Evolutionary conservation across 2,113 vertebrate species (phyloP), one percentile per base, ranked within the genome.

Genomic region (Eleginops maclovinus): DNA sequence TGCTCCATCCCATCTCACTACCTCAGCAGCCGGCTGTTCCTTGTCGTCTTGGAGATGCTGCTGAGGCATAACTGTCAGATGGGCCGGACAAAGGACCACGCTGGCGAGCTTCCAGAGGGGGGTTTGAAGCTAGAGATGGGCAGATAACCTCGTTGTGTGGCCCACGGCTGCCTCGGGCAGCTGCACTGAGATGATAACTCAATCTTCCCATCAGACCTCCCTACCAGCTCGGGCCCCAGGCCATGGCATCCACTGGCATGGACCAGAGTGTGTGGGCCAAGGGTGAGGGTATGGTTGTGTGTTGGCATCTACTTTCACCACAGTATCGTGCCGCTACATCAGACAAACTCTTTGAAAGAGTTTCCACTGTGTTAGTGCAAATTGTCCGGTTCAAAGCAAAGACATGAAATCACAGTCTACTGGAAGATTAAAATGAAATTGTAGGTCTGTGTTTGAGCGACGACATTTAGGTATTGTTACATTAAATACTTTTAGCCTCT

Each of bases 91-190:
- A 87, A 81, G 47, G 76, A 71, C 2, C 15, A 1, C 2, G 60
- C 69, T 82, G 81, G 83, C 67, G 1, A 9, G 51, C 0, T 0
- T 81, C 83, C 83, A 87, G 77, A 66, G 53, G 64, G 73, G 79
- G 77, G 56, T 77, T 67, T 72, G 82, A 73, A 83, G 86, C 80
- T 85, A 55, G n/a, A 75, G 79, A 89, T 88, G 80, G 86, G 75
- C 81, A 86, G 91, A 92, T 93, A 90, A 83, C 86, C 75, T 86
- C 79, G 82, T 72, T 92, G 88, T 78, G 82, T 88, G 87, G 83
- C 72, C 85, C 75, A 56, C 46, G 2, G 31, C 28, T 12, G 16
- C 81, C 75, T 72, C 21, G 9, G 53, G 72, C 70, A 73, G 75
- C 88, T 83, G 84, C 72, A 41, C 2, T 14, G 75, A 79, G 69